Base-by-base conservation (phyloP, 2,113 vertebrate genomes). In the Calidris pygmaea region DNA sequence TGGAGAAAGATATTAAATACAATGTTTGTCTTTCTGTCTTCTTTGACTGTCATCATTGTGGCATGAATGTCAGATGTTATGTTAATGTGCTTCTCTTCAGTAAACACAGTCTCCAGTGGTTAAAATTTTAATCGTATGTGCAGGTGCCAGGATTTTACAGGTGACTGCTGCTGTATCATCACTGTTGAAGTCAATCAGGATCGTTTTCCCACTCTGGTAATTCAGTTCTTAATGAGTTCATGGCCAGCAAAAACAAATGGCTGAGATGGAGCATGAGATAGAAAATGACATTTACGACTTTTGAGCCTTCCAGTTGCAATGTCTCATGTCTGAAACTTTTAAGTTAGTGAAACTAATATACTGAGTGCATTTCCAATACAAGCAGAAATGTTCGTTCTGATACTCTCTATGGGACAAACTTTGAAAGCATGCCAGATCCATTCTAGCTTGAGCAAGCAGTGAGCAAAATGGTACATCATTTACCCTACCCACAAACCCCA, bases 181-280 rank as follows among this genome's bases (percentile, higher is more conserved):
- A 56, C 50, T 83, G 62, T 2, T 82, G 45, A 79, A 93, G 74
- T 89, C 66, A 82, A 70, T 89, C 70, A 79, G 35, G 59, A 60
- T 58, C 87, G 73, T 92, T 94, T 92, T 85, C 86, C 45, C 48
- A 60, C 52, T 90, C 48, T 10, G 8, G 39, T 74, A 86, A 90
- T 92, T 92, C 30, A 77, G 15, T 60, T 91, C 43, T 84, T 95
- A 90, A 95, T 95, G 80, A 92, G 70, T 90, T 93, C 76, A 78
- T 62, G 76, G 48, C 39, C 56, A 89, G 76, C 6, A 75, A 95
- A 97, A 95, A 81, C 41, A 94, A 96, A 92, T 59, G 52, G 60
- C 43, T 85, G 76, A 93, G 65, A 75, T 72, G 39, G 79, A 94
- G 27, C 73, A 53, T 60, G 76, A 92, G 52, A 72, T 45, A 65